Conservation (phyloP, 1,140 invertebrate genomes). For the Pogonomyrmex californicus region DNA sequence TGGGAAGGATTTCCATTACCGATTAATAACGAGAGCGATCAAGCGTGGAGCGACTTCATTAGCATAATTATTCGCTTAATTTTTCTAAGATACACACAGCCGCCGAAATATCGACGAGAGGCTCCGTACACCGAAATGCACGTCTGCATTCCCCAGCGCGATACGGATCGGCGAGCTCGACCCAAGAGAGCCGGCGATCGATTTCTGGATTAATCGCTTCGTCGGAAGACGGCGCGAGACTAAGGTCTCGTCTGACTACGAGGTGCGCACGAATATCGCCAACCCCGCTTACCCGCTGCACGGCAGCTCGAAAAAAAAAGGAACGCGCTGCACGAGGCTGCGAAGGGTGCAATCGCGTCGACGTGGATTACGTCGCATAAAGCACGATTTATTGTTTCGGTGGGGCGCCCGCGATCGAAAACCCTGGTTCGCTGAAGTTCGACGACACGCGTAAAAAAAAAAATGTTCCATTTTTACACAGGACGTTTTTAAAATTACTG, state of each 20-base stretch:
- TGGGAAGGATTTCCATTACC: slow-evolving; percentile 3
- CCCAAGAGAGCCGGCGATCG: neutral
- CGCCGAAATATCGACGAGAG: slow-evolving; percentile 15
- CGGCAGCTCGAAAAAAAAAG: neutral
- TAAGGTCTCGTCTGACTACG: slow-evolving; percentile 24
- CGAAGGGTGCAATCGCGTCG: slow-evolving; percentile 1
- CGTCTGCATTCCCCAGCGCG: neutral
- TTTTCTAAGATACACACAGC: neutral
- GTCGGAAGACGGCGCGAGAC: slow-evolving; percentile 22
- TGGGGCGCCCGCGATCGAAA: slow-evolving; percentile 3
- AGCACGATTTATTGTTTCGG: slow-evolving; percentile 50
- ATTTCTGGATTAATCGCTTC: slow-evolving; percentile 61
- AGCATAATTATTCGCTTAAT: slow-evolving; percentile 24
- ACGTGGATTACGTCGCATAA: slow-evolving; percentile 38
- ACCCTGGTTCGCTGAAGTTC: neutral
- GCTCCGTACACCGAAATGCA: neutral
- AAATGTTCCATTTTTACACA: neutral
- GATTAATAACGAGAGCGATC: slow-evolving; percentile 37
- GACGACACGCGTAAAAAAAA: neutral
- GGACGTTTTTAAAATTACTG: neutral
- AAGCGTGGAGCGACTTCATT: slow-evolving; percentile 3
- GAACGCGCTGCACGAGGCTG: neutral
- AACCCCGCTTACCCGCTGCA: neutral
- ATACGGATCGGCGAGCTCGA: slow-evolving; percentile 11
- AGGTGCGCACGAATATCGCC: slow-evolving; percentile 22